Base-by-base conservation (phyloP, 2,888 invertebrate genomes). In the Calliopum simillimum region DNA sequence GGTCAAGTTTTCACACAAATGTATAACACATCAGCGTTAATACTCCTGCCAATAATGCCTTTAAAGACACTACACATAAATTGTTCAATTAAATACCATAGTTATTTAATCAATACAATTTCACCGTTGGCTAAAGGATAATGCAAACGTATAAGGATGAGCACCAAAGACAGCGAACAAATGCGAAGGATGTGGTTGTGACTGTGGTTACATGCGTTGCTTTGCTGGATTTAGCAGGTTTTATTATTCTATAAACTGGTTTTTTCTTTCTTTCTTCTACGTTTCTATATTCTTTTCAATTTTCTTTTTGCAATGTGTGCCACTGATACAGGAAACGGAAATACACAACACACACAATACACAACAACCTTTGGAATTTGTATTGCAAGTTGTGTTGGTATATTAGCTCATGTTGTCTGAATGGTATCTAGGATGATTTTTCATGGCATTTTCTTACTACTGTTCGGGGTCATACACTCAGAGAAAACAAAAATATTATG, bases 201-300 rank as follows among this genome's bases (percentile, higher is more conserved):
- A 14, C 21, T 41, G 61, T 61, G 16, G 44, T 19, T 44, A 44
- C 33, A 33, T 33, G 33, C 8, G 33, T 33, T 33, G 43, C 16
- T 16, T 44, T 44, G 58, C 13, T 33, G 58, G 61, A 41, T 21
- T 61, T 21, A 41, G 33, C 33, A 33, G 43, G 21, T 61, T 61
- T 13, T 61, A 61, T 61, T 61, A 61, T 61, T 61, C 19, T 21
- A 14, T 21, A n/a, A 47, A 46, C 23, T n/a, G 16, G 16, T 58
- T 3, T 58, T 25, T 58, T 58, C 33, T 41, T 58, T 56, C 25
- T 19, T n/a, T 6, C 11, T 19, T 19, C 21, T 49, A 23, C 19
- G 23, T 53, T 23, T 16, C 13, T 49, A 49, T 16, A 5, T 53
- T 23, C 23, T 53, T 53, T 53, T 5, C 1, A 4, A 16, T 53